phyloP scores from a whole-genome alignment of 2,113 vertebrate species.

The Apodemus sylvaticus region DNA sequence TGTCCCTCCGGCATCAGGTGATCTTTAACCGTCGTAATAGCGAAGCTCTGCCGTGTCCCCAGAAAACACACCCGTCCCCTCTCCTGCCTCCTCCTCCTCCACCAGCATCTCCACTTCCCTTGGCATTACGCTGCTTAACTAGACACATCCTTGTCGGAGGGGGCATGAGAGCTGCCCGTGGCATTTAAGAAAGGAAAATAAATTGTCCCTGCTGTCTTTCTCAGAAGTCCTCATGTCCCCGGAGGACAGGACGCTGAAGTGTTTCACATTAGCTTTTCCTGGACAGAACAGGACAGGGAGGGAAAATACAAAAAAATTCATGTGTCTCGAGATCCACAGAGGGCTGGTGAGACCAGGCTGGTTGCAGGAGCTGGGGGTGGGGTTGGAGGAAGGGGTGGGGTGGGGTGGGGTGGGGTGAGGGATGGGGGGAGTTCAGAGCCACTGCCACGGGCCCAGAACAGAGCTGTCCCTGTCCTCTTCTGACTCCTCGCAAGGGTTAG shows the following conservation, averaged over 20 bases:
- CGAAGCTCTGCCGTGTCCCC: not conserved
- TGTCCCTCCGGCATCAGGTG: not conserved
- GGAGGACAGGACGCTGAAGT: not conserved
- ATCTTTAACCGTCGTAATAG: not conserved
- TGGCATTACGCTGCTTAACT: not conserved
- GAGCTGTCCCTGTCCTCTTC: not conserved
- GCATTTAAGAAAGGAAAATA: conserved; percentile 63
- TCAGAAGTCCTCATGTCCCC: conserved; percentile 23
- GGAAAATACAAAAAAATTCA: not conserved
- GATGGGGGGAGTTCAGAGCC: too few relatives aligned
- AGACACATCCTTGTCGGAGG: conserved; percentile 47
- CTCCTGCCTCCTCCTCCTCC: fast-evolving
- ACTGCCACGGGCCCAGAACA: fast-evolving
- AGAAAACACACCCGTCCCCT: not conserved
- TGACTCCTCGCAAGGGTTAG: fast-evolving
- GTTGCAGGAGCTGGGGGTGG: not conserved
- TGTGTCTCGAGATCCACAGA: not conserved
- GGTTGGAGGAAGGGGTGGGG: too few relatives aligned
- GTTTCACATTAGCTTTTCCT: not conserved
- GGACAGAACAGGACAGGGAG: not conserved
- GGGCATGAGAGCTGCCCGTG: not conserved
- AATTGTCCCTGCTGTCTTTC: not conserved
- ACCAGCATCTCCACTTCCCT: not conserved
- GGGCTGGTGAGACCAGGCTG: not conserved
- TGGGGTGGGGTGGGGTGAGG: too few relatives aligned